phyloP scores from a whole-genome alignment of 1,140 invertebrate species.

The Agrilus planipennis region DNA sequence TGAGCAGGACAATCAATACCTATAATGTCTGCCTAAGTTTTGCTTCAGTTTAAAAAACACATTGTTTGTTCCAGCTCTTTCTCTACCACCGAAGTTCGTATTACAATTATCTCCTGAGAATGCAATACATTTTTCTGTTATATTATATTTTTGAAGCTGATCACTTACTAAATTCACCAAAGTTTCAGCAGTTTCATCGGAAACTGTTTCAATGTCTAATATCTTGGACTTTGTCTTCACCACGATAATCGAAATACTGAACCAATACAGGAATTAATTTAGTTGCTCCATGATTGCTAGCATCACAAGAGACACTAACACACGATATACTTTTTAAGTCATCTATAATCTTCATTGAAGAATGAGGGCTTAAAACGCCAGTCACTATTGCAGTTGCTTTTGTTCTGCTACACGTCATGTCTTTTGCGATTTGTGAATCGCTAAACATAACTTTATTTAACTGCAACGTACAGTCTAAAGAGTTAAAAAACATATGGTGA shows the following conservation, averaged over 20 bases:
- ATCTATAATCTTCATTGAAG: background rate
- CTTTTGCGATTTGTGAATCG: background rate
- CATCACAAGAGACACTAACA: background rate
- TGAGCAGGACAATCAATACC: conserved; percentile 11
- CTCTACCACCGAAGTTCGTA: conserved; percentile 17
- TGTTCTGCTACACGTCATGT: background rate
- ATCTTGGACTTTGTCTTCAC: background rate
- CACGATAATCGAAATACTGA: background rate
- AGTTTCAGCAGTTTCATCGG: background rate
- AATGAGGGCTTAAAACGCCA: background rate
- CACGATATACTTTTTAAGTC: background rate
- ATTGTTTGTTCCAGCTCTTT: conserved; percentile 6
- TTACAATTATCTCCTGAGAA: conserved; percentile 12
- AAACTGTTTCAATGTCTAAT: background rate
- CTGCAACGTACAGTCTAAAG: background rate
- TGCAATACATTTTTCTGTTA: conserved; percentile 1
- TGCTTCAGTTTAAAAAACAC: conserved; percentile 10
- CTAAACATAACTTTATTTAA: background rate
- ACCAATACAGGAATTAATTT: background rate
- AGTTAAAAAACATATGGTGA: background rate
- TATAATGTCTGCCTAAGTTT: conserved; percentile 3
- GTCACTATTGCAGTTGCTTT: background rate
- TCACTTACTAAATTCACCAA: background rate
- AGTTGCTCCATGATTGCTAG: background rate
- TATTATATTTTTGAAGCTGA: background rate